A percentile compares a stretch with the other conserved stretches of the same genome.
Evolutionary conservation across 30 jellyfish, hydroid and myxozoan species (phyloP).

Genomic region (Hydractinia symbiolongicarpus): DNA sequence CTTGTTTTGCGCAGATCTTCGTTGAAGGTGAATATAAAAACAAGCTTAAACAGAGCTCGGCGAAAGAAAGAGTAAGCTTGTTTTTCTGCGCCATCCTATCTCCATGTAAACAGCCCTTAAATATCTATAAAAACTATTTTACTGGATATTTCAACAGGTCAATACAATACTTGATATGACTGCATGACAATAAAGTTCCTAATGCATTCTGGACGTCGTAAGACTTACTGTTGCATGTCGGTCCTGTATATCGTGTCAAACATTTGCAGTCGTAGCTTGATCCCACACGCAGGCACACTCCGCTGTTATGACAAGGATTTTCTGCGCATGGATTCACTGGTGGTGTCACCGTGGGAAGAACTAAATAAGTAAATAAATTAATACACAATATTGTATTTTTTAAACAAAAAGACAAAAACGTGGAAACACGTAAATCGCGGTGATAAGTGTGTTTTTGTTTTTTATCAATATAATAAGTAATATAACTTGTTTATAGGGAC

Average conservation of each 20-base stretch:
- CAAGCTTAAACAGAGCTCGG: no score
- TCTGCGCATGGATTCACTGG: slow-evolving; percentile 18
- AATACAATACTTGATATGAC: no score
- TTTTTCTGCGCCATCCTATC: no score
- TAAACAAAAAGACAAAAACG: background rate
- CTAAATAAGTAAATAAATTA: background rate
- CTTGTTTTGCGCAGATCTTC: no score
- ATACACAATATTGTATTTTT: background rate
- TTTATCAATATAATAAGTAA: no score
- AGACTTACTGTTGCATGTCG: slow-evolving; percentile 63
- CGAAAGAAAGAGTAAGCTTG: no score
- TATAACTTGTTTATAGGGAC: no score
- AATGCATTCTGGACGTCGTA: background rate
- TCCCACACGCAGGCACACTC: slow-evolving; percentile 19
- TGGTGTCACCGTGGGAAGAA: slow-evolving; percentile 9
- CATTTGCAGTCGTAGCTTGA: slow-evolving; percentile 60
- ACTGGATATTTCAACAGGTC: no score
- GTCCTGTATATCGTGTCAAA: slow-evolving; percentile 78
- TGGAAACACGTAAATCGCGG: no score
- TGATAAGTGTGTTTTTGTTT: no score
- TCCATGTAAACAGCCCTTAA: background rate
- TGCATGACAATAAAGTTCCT: background rate
- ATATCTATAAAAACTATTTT: background rate
- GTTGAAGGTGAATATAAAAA: no score
- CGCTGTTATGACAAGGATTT: slow-evolving; percentile 33